Conservation (phyloP, 1,140 invertebrate genomes). For the Trichonephila inaurata region DNA sequence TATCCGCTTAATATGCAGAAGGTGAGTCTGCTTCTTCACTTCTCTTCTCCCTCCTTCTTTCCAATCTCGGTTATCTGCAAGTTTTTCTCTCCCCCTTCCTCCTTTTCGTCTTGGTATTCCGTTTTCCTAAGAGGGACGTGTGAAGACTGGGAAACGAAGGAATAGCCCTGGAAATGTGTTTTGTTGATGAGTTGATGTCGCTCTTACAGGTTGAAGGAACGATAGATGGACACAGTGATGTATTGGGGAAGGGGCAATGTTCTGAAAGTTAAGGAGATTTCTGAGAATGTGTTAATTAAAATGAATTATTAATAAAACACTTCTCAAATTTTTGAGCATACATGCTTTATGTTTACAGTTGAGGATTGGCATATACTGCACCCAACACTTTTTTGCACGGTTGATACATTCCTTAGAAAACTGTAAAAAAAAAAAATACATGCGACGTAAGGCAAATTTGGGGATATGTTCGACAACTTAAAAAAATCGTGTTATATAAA, state of each 20-base stretch:
- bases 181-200: constrained; percentile 34
- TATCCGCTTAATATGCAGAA: constrained; percentile 56
- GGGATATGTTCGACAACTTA: too few relatives aligned
- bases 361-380: too few relatives aligned
- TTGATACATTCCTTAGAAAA: too few relatives aligned
- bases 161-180: constrained; percentile 26
- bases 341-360: too few relatives aligned
- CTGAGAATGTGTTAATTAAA: not conserved
- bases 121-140: constrained; percentile 63
- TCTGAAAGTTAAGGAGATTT: not conserved
- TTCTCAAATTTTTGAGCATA: too few relatives aligned
- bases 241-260: not conserved
- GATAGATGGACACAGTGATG: not conserved
- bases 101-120: constrained; percentile 46
- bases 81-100: not conserved
- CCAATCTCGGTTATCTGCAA: constrained; percentile 71
- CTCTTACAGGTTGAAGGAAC: constrained; percentile 55
- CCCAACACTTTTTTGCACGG: too few relatives aligned
- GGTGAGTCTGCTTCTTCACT: constrained; percentile 52
- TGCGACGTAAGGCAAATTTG: too few relatives aligned
- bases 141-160: not conserved
- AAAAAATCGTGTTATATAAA: too few relatives aligned
- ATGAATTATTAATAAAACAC: too few relatives aligned
- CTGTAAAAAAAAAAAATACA: too few relatives aligned
- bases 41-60: not conserved